Base-by-base conservation (phyloP, 2,888 invertebrate genomes). In the Phengaris arion region DNA sequence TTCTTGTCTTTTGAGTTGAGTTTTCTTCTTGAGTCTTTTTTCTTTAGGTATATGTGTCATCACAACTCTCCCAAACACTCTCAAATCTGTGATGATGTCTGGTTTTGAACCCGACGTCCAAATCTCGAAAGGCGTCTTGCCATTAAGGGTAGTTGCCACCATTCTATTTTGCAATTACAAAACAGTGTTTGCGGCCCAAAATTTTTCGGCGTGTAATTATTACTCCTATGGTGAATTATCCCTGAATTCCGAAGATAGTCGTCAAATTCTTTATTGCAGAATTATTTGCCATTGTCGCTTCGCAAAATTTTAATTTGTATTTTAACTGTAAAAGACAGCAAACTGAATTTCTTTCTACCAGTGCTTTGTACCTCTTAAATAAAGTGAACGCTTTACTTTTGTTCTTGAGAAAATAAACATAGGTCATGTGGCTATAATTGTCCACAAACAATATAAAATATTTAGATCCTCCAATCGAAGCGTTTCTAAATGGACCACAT, bases 1-100 rank as follows among this genome's bases (percentile, higher is more conserved):
- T 82, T 81, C n/a, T 77, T 81, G 54, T 82, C 79, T 81, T 70
- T 82, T 81, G 6, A n/a, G n/a, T n/a, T n/a, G n/a, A n/a, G n/a
- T n/a, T n/a, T n/a, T n/a, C n/a, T n/a, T n/a, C n/a, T n/a, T n/a
- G n/a, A 0, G 45, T 2, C 79, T 22, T 59, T 78, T 80, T 74
- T 79, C 77, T 75, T 80, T 81, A 9, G 79, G 79, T 0, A 79
- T 51, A 64, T 80, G 79, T 1, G 77, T 77, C 78, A 79, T 76
- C 1, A 77, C 79, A 54, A 74, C 48, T 74, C 81, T 81, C 22
- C 80, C 80, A 76, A 80, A 81, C 1, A 81, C 74, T 0, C 80
- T 55, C 8, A 80, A 3, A 74, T n/a, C n/a, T n/a, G n/a, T 81
- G 78, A 75, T 75, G 0, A 81, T 13, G 10, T 80, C 46, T 46